A percentile compares a stretch with the other conserved stretches of the same genome.
These are phyloP conservation scores for Guaruba guarouba DNA, from an alignment of 2,113 vertebrate genomes.

Conservation along the genomic window DNA sequence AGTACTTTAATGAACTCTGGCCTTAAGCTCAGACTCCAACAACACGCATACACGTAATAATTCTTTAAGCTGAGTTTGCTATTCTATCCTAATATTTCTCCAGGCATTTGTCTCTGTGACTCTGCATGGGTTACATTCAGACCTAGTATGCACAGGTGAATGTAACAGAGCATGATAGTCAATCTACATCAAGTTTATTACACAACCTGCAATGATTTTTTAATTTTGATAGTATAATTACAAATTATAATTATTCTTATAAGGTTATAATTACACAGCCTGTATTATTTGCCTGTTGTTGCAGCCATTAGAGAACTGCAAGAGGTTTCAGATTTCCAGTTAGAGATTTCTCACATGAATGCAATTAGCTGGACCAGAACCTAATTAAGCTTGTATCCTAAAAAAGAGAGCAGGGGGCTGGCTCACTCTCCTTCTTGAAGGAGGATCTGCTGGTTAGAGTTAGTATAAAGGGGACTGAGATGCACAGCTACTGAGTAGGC, in stretches of 20 bases:
- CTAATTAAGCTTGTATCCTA: not conserved
- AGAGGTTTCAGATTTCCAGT: not conserved
- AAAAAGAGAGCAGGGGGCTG: not conserved
- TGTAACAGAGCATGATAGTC: not conserved
- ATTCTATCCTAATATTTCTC: not conserved
- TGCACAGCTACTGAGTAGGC: not conserved
- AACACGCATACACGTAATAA: not conserved
- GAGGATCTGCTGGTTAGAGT: not conserved
- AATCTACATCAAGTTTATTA: not conserved
- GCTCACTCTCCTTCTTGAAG: rapidly evolving
- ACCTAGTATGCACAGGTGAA: not conserved
- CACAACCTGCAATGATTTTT: not conserved
- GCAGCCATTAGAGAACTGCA: not conserved
- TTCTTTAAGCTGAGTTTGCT: not conserved
- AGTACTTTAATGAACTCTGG: not conserved
- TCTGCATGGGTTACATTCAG: not conserved
- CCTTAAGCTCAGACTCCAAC: not conserved
- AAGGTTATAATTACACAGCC: not conserved
- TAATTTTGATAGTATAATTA: not conserved
- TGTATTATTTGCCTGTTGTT: not conserved
- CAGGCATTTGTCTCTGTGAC: not conserved
- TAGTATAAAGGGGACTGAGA: not conserved
- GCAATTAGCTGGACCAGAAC: not conserved
- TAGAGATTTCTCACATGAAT: not conserved
- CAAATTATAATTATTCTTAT: not conserved